A percentile compares a stretch with the other conserved stretches of the same genome.
Conservation (phyloP, 2,888 invertebrate genomes). For the Pecten maximus region DNA sequence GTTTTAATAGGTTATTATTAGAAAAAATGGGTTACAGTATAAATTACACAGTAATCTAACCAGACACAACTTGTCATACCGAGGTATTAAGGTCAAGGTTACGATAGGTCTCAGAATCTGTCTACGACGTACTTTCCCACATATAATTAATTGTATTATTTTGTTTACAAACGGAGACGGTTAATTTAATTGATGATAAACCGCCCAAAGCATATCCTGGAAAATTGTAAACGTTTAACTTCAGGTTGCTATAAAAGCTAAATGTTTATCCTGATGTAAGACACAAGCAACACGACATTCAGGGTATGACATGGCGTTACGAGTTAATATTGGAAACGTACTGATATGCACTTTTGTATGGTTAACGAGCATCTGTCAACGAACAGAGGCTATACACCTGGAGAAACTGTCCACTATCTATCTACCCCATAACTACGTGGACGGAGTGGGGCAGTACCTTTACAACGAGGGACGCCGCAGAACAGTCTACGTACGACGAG, state of each 20-base stretch:
- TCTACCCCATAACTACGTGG: not conserved
- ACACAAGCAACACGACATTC: too few relatives aligned
- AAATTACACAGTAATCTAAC: not conserved
- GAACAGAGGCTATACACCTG: not conserved
- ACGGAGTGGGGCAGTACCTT: not conserved
- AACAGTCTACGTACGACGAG: not conserved
- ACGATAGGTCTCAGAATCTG: not conserved
- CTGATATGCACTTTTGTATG: not conserved
- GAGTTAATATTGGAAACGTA: not conserved
- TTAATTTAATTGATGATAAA: not conserved
- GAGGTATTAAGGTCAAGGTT: not conserved
- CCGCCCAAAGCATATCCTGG: not conserved
- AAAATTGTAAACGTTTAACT: not conserved
- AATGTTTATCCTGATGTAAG: too few relatives aligned
- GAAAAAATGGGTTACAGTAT: too few relatives aligned
- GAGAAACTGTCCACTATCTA: not conserved
- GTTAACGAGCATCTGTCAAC: too few relatives aligned
- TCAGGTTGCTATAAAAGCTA: not conserved
- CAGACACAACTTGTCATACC: not conserved
- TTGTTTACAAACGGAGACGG: not conserved
- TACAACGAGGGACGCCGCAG: not conserved
- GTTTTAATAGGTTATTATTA: too few relatives aligned
- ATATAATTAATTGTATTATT: not conserved
- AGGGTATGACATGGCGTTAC: not conserved
- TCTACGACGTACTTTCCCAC: not conserved